These are phyloP conservation scores for Hydrotaea cyrtoneurina DNA, from an alignment of 2,888 invertebrate species.

Conservation along the genomic window DNA sequence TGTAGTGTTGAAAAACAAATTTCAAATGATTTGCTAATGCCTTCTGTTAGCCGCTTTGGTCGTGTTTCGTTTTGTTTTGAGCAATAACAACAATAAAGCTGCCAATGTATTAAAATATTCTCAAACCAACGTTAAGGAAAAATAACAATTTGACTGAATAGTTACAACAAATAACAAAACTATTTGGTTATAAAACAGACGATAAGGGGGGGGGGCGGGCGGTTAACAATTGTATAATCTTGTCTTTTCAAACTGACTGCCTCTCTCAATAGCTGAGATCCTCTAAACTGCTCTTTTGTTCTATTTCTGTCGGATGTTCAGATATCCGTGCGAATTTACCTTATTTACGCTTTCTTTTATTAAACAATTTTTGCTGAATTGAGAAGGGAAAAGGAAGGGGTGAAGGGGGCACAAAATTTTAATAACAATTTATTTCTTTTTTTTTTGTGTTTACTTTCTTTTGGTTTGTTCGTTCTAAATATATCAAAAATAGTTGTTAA, in stretches of 20 bases:
- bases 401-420: neutral
- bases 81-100: slow-evolving; percentile 31
- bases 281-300: neutral
- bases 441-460: too few relatives aligned
- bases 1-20: neutral
- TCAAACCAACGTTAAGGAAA: neutral
- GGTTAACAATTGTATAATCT: neutral
- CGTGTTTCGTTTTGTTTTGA: slow-evolving; percentile 14
- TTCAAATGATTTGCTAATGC: slow-evolving; percentile 15
- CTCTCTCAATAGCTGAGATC: too few relatives aligned
- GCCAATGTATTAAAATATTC: neutral
- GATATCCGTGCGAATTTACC: too few relatives aligned
- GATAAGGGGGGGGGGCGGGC: neutral
- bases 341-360: neutral
- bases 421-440: neutral
- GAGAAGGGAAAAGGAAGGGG: neutral
- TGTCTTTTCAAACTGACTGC: too few relatives aligned
- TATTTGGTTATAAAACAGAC: neutral
- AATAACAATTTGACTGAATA: neutral
- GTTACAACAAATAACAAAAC: slow-evolving; percentile 1
- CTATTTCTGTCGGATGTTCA: neutral
- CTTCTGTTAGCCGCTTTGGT: neutral
- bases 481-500: slow-evolving; percentile 49
- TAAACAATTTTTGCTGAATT: neutral
- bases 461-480: too few relatives aligned